Evolutionary conservation across 2,113 vertebrate genomes (phyloP).

Genomic region (Miniopterus natalensis): DNA sequence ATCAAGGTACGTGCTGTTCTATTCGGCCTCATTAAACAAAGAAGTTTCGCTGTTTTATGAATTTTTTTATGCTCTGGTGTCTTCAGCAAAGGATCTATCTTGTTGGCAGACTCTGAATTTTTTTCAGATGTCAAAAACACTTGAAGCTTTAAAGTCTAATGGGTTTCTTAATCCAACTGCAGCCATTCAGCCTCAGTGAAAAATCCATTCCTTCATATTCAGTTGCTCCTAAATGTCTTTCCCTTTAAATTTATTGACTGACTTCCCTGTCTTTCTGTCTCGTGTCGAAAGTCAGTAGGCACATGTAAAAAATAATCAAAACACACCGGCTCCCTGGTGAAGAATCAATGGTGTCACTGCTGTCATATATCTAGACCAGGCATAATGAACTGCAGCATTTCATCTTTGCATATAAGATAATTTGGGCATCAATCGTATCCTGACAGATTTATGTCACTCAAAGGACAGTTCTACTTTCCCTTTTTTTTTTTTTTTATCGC

Average conservation of each 20-base stretch:
- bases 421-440: slow-evolving; percentile 99
- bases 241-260: slow-evolving; percentile 96
- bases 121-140: slow-evolving; percentile 99
- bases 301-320: slow-evolving; percentile 98
- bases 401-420: slow-evolving; percentile 99
- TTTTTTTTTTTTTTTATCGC: slow-evolving; percentile 98
- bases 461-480: slow-evolving; percentile 99
- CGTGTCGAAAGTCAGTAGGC: slow-evolving; percentile 93
- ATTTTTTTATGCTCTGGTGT: slow-evolving; percentile 95
- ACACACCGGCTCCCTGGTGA: slow-evolving; percentile 96
- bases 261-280: slow-evolving; percentile 94
- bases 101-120: slow-evolving; percentile 92
- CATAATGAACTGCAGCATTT: slow-evolving; percentile 98
- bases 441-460: slow-evolving; percentile 99
- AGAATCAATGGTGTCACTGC: slow-evolving; percentile 96
- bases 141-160: slow-evolving; percentile 95
- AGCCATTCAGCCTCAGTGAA: slow-evolving; percentile 95
- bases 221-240: slow-evolving; percentile 95
- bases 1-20: slow-evolving; percentile 99
- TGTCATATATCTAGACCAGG: slow-evolving; percentile 97
- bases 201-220: slow-evolving; percentile 95
- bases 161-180: slow-evolving; percentile 97
- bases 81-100: slow-evolving; percentile 97
- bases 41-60: slow-evolving; percentile 98
- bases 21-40: slow-evolving; percentile 99